Conservation (phyloP, 2,888 invertebrate genomes). For the Brachylomia viminalis region DNA sequence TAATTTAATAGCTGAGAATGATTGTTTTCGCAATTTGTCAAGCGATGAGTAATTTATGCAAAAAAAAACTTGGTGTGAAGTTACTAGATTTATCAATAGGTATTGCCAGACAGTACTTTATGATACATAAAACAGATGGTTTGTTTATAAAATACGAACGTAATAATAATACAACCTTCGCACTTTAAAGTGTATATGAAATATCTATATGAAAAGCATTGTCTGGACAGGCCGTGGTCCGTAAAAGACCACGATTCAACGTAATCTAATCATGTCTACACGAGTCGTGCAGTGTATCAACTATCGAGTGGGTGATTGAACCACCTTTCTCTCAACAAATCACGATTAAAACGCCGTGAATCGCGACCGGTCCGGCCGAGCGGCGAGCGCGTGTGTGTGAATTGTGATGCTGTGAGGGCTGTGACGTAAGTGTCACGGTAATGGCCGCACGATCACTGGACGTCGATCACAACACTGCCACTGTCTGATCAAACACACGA, state of each 20-base stretch:
- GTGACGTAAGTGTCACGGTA: constrained; percentile 59
- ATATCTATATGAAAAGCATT: constrained; percentile 8
- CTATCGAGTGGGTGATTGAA: constrained; percentile 42
- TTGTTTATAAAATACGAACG: constrained; percentile 6
- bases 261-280: constrained; percentile 37
- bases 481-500: constrained; percentile 17
- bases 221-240: background rate
- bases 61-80: constrained; percentile 21
- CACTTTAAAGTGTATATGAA: background rate
- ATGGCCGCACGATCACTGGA: constrained; percentile 33
- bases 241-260: constrained; percentile 8
- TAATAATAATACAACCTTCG: constrained; percentile 9
- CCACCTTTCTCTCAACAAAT: constrained; percentile 62
- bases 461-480: constrained; percentile 34
- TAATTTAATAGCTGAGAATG: constrained; percentile 14
- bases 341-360: constrained; percentile 54
- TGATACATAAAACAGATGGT: background rate
- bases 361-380: constrained; percentile 56
- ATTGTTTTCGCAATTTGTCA: constrained; percentile 17
- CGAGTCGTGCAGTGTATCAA: constrained; percentile 39
- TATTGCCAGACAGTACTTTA: background rate
- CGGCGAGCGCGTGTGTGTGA: constrained; percentile 19
- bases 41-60: constrained; percentile 30
- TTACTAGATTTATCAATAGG: constrained; percentile 17
- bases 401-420: constrained; percentile 60